A percentile compares a stretch with the other conserved stretches of the same genome.
Evolutionary conservation across 2,113 vertebrate species (phyloP).

Genomic region (Tiliqua scincoides): DNA sequence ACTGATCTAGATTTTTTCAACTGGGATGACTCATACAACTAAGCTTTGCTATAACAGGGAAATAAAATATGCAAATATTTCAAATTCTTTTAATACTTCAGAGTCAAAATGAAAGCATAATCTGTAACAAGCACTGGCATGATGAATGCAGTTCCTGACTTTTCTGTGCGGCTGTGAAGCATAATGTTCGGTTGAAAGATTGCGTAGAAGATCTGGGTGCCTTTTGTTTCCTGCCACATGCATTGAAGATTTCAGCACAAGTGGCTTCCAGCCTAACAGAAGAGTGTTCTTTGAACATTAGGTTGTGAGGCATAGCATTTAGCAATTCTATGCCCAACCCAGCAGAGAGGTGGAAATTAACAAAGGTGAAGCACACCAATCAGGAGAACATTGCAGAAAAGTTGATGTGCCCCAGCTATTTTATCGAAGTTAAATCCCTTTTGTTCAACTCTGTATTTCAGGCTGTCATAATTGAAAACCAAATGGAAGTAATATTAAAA

Average conservation of each 20-base stretch:
- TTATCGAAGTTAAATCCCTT: background rate
- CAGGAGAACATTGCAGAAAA: background rate
- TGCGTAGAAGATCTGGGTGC: background rate
- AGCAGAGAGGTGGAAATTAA: background rate
- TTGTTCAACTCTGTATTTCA: background rate
- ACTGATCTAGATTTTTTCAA: background rate
- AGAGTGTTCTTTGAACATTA: background rate
- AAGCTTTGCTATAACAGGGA: background rate
- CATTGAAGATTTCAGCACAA: background rate
- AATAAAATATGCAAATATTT: background rate
- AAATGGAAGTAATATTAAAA: background rate
- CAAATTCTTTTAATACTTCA: background rate
- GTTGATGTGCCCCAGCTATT: no score
- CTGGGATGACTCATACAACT: background rate
- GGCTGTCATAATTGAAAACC: background rate
- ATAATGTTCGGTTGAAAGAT: background rate
- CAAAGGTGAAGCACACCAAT: no score
- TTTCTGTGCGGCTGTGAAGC: background rate
- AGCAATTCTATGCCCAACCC: background rate
- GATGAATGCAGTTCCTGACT: background rate
- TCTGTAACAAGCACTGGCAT: background rate
- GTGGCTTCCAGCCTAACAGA: background rate
- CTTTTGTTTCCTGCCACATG: no score
- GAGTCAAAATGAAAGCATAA: background rate
- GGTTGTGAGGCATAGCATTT: background rate